Evolutionary conservation across 1,140 invertebrate species (phyloP), one percentile per base, ranked within the genome.

Genomic region (Manduca sexta): DNA sequence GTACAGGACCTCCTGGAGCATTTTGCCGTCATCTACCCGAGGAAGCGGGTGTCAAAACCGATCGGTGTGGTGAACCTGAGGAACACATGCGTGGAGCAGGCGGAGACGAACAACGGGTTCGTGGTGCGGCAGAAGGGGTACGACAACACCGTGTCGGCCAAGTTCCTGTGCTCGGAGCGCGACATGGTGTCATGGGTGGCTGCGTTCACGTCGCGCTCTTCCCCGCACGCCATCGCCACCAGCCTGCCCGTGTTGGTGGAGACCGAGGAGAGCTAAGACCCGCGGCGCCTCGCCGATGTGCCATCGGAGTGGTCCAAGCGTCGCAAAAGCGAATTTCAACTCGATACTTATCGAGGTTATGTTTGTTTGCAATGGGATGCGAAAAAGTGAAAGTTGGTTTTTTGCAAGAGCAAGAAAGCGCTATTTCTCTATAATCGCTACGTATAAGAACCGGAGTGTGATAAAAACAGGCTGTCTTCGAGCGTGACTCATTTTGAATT

Each of bases 1-100:
- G 6, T 92, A 92, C 68, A 85, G 89, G 30, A 91, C 91, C 1
- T 89, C 89, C 73, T 90, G 45, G 91, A 91, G 60, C 91, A 92
- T 60, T 92, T 92, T 64, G 90, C 90, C 0, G 90, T 91, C 0
- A 88, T 91, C 17, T 91, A 91, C 49, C 91, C 91, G 2, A 89
- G 90, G 65, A 91, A 91, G 65, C 89, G 90, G 55, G 79, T 91
- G 1, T 88, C 89, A 49, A 88, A 89, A 50, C 88, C 91, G 0
- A 70, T 90, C 11, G 90, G 89, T 0, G 90, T 91, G 2, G 73
- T 92, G 7, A 92, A 91, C 62, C 64, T 92, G 38, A 79, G 87
- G 43, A 91, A 91, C 60, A 91, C 90, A 2, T 74, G 69, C 4
- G 84, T 90, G 3, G 88, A 91, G 41, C 83, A 87, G 11, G 74